Percentiles rank a stretch among this genome's conserved stretches.
Evolutionary conservation across 2,888 invertebrate genomes (phyloP).

Genomic region (Sthenelais limicola): DNA sequence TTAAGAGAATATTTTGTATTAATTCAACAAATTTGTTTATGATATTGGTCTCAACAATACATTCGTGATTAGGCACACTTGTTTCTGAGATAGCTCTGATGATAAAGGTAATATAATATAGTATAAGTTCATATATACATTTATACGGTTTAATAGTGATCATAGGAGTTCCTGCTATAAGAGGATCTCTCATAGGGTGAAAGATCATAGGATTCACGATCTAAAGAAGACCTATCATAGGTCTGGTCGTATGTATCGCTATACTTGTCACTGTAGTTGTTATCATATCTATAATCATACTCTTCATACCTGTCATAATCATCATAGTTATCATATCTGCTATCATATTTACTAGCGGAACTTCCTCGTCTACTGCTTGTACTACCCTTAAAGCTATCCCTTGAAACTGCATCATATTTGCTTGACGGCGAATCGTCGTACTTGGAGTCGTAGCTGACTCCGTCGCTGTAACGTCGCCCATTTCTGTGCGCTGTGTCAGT

Average conservation of each 20-base stretch:
- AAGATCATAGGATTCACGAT: slow-evolving; percentile 17
- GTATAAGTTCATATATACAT: background rate
- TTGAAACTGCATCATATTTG: background rate
- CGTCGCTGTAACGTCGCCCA: background rate
- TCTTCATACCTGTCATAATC: slow-evolving; percentile 16
- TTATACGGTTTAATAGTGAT: slow-evolving; percentile 3
- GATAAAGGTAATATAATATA: background rate
- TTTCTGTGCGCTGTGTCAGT: background rate
- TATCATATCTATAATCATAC: slow-evolving; percentile 6
- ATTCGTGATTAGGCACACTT: slow-evolving; percentile 19
- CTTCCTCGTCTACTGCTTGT: slow-evolving; percentile 4
- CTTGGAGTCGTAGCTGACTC: background rate
- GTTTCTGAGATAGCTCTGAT: slow-evolving; percentile 15
- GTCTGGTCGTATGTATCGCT: slow-evolving; percentile 3
- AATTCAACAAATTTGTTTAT: no score
- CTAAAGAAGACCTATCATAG: slow-evolving; percentile 13
- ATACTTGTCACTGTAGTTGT: slow-evolving; percentile 3
- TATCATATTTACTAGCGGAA: slow-evolving; percentile 9
- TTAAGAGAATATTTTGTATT: no score
- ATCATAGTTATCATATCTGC: background rate
- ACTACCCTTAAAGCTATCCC: background rate
- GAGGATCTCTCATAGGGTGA: slow-evolving; percentile 9
- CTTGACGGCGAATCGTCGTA: background rate
- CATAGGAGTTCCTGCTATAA: slow-evolving; percentile 16
- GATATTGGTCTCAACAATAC: no score